phyloP scores from a whole-genome alignment of 2,113 vertebrate genomes.

The Melanerpes formicivorus region DNA sequence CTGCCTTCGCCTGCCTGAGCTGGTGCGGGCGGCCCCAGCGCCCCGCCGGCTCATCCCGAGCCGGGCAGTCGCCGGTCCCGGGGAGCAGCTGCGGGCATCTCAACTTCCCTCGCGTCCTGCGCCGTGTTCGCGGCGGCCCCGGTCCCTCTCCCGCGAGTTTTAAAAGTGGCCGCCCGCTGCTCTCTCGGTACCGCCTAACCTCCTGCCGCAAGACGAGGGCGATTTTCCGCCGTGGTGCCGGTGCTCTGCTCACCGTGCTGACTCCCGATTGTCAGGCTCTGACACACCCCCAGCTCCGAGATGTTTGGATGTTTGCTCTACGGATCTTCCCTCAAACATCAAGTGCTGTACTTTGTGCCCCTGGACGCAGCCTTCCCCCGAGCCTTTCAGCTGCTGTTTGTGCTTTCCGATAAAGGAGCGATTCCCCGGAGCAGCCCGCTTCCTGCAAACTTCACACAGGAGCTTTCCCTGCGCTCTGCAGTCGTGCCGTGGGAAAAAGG shows the following conservation, averaged over 20 bases:
- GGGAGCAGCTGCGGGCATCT: not conserved
- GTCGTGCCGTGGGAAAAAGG: fast-evolving
- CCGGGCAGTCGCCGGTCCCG: not conserved
- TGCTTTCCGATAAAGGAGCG: not conserved
- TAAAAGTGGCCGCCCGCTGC: not conserved
- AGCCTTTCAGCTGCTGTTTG: not conserved
- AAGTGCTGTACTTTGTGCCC: constrained; percentile 13
- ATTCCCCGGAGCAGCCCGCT: not conserved
- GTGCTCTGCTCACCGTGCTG: not conserved
- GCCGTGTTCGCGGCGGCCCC: not conserved
- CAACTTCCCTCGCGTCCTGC: not conserved
- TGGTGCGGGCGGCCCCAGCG: not conserved
- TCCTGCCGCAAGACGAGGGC: not conserved
- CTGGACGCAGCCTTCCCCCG: not conserved
- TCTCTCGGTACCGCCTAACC: not conserved
- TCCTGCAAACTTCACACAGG: not conserved
- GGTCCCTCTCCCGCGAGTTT: not conserved
- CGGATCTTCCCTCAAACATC: not conserved
- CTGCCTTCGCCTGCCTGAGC: not conserved
- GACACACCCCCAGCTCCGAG: constrained; percentile 1
- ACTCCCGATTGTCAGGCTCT: not conserved
- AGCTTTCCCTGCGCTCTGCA: not conserved
- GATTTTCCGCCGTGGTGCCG: not conserved
- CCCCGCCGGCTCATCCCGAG: not conserved
- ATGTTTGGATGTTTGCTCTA: not conserved